A percentile compares a stretch with the other conserved stretches of the same genome.
phyloP scores from a whole-genome alignment of 2,113 vertebrate species.

The Ammodytes marinus region DNA sequence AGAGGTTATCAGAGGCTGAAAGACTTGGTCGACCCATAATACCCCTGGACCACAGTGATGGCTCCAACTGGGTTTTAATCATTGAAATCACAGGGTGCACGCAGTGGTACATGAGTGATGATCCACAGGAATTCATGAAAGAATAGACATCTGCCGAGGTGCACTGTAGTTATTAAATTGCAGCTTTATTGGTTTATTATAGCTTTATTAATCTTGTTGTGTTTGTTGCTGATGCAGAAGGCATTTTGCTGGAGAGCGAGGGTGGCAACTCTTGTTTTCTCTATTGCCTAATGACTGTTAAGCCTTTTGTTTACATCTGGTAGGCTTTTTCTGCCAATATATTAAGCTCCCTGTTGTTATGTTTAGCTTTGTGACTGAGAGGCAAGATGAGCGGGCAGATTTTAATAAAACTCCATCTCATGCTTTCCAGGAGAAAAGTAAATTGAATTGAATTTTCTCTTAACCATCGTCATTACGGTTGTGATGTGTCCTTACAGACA shows the following conservation, averaged over 20 bases:
- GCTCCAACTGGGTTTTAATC: background rate
- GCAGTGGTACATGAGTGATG: background rate
- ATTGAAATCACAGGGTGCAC: background rate
- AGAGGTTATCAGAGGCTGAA: background rate
- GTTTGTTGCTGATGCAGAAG: background rate
- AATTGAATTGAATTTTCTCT: slow-evolving; percentile 38
- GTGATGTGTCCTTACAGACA: slow-evolving; percentile 20
- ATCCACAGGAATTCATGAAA: background rate
- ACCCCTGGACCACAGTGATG: background rate
- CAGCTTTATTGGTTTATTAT: background rate
- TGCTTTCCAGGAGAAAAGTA: slow-evolving; percentile 42
- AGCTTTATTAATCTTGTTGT: background rate
- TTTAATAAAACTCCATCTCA: slow-evolving; percentile 40
- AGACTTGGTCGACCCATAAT: background rate
- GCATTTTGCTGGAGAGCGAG: background rate
- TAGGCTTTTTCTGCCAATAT: slow-evolving; percentile 1
- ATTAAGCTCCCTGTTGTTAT: slow-evolving; percentile 15
- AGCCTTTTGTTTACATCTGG: slow-evolving; percentile 41
- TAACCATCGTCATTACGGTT: slow-evolving; percentile 28
- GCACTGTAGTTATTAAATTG: background rate
- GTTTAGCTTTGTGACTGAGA: slow-evolving; percentile 37
- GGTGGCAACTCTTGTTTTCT: slow-evolving; percentile 25
- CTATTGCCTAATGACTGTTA: slow-evolving; percentile 15
- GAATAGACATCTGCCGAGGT: background rate
- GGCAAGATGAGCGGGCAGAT: slow-evolving; percentile 33